Evolutionary conservation across 2,888 invertebrate species (phyloP).

Genomic region (Baronia brevicornis): DNA sequence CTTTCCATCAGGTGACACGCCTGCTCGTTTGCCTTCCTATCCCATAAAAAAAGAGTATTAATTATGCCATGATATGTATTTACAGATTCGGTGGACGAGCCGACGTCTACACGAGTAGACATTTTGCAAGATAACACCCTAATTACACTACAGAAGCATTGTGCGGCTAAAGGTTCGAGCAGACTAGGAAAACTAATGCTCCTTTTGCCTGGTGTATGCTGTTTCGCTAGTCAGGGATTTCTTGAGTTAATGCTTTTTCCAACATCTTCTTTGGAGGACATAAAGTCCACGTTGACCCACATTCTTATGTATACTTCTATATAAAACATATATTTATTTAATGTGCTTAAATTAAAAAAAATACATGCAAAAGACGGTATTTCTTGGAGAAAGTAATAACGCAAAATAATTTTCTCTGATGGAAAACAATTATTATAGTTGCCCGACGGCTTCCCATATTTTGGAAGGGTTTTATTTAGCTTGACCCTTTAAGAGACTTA

Average conservation of each 20-base stretch:
- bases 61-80: constrained; percentile 16
- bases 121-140: constrained; percentile 88
- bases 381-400: no score
- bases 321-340: constrained; percentile 14
- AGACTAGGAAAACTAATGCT: constrained; percentile 85
- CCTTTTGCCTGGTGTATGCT: constrained; percentile 79
- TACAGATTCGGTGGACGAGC: constrained; percentile 36
- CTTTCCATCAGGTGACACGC: no score
- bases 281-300: constrained; percentile 42
- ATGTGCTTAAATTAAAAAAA: not conserved
- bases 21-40: no score
- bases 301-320: constrained; percentile 46
- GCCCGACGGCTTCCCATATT: no score
- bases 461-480: no score
- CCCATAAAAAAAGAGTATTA: no score
- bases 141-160: constrained; percentile 84
- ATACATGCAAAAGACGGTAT: no score
- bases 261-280: constrained; percentile 69
- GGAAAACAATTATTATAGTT: no score
- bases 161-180: constrained; percentile 59
- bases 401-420: no score
- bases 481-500: no score
- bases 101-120: constrained; percentile 62
- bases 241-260: constrained; percentile 85
- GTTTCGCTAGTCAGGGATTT: constrained; percentile 38